A percentile compares a stretch with the other conserved stretches of the same genome.
Evolutionary conservation across 2,797 vertebrate genomes (phyloP).

Genomic region (Phrynocephalus vlangalii): DNA sequence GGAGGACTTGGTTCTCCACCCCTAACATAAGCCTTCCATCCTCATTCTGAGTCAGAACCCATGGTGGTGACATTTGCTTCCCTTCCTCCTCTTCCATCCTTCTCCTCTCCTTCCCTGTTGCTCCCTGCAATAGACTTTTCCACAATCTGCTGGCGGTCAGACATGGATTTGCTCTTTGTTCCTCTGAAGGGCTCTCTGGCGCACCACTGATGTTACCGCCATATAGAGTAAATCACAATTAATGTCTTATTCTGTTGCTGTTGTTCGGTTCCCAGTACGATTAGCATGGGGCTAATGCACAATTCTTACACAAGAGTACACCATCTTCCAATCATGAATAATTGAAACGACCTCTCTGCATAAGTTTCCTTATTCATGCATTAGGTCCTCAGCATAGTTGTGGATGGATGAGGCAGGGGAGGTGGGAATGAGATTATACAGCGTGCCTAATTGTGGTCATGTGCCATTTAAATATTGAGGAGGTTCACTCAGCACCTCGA

Average conservation of each 20-base stretch:
- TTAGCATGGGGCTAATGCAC: not conserved
- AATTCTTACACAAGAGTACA: conserved; percentile 6
- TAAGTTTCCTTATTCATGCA: not conserved
- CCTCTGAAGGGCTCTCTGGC: not conserved
- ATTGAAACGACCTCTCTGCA: not conserved
- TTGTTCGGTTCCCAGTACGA: not conserved
- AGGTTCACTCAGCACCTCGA: not conserved
- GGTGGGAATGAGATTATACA: not conserved
- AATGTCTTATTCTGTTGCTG: not conserved
- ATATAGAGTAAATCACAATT: too few species aligned
- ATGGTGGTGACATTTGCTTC: too few species aligned
- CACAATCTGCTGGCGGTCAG: too few species aligned
- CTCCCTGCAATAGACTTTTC: not conserved
- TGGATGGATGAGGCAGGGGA: conserved; percentile 5
- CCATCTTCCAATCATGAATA: not conserved
- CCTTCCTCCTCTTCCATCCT: too few species aligned
- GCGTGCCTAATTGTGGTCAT: not conserved
- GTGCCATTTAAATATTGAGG: not conserved
- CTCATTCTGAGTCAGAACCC: too few species aligned
- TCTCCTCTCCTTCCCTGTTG: not conserved
- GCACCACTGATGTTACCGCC: not conserved
- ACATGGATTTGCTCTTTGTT: not conserved
- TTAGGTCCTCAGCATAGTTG: not conserved
- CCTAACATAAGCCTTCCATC: too few species aligned
- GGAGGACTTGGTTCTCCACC: too few species aligned